A percentile compares a stretch with the other conserved stretches of the same genome.
Evolutionary conservation across 2,888 invertebrate species (phyloP).

Genomic region (Platerodrilus igneus): DNA sequence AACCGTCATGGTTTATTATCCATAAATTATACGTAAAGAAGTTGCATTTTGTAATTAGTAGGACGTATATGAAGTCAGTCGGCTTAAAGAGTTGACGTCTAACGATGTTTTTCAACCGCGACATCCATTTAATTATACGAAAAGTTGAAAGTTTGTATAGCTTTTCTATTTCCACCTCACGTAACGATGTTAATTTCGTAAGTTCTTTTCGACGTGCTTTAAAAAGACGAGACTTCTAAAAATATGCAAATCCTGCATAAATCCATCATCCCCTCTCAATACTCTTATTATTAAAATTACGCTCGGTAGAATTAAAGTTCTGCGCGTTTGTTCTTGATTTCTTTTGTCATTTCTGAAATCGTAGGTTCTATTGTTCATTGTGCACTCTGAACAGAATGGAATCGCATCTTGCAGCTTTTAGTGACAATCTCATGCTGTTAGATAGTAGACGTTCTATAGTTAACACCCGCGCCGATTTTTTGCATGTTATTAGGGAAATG

Average conservation of each 20-base stretch:
- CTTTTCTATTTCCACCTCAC: constrained; percentile 10
- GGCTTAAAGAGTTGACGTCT: constrained; percentile 12
- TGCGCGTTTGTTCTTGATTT: constrained; percentile 7
- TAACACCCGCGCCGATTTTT: constrained; percentile 20
- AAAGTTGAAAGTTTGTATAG: constrained; percentile 14
- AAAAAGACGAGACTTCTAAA: no score
- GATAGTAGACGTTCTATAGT: constrained; percentile 19
- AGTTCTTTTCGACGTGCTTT: no score
- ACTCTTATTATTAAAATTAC: no score
- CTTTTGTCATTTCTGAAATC: constrained; percentile 7
- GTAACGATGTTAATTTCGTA: constrained; percentile 14
- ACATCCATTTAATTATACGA: constrained; percentile 17
- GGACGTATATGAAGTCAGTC: no score
- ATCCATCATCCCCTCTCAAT: no score
- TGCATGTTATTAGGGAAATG: constrained; percentile 22
- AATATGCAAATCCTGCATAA: no score
- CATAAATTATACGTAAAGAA: no score
- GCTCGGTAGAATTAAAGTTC: constrained; percentile 3
- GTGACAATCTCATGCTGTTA: constrained; percentile 18
- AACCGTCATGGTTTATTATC: no score
- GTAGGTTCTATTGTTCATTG: constrained; percentile 15
- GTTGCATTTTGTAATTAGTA: no score
- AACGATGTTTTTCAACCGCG: constrained; percentile 14
- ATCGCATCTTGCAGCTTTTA: constrained; percentile 17
- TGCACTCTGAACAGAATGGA: constrained; percentile 8